Evolutionary conservation across 2,888 invertebrate species (phyloP).

Genomic region (Anorthoa munda): DNA sequence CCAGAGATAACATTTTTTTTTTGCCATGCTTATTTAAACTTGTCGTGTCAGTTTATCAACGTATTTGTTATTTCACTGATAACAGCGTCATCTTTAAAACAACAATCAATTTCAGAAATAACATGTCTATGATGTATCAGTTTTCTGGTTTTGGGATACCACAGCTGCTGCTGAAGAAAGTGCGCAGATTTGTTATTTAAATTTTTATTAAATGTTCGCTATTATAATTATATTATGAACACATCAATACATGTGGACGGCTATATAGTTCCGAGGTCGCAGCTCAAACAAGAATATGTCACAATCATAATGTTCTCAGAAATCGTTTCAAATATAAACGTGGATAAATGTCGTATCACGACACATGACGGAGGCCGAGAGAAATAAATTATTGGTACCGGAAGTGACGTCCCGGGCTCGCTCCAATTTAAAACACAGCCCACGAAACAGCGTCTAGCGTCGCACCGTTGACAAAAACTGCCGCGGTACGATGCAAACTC

Average conservation of each 20-base stretch:
- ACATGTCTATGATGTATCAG: not conserved
- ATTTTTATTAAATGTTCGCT: slow-evolving; percentile 23
- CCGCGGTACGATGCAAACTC: slow-evolving; percentile 53
- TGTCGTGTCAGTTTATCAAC: slow-evolving; percentile 50
- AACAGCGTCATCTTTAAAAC: slow-evolving; percentile 32
- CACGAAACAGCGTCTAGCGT: slow-evolving; percentile 73
- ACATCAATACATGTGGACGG: slow-evolving; percentile 57
- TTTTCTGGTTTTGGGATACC: not conserved
- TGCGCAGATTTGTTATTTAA: slow-evolving; percentile 22
- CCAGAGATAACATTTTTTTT: slow-evolving; percentile 61
- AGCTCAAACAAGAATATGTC: slow-evolving; percentile 76
- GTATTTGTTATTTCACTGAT: slow-evolving; percentile 55
- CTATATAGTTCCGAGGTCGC: slow-evolving; percentile 61
- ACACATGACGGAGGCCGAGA: slow-evolving; percentile 87
- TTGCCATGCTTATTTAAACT: slow-evolving; percentile 50
- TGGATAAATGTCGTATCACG: slow-evolving; percentile 87
- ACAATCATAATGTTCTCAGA: slow-evolving; percentile 85
- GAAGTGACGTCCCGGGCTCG: slow-evolving; percentile 89
- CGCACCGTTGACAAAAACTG: slow-evolving; percentile 67
- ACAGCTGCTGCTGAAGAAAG: slow-evolving; percentile 12
- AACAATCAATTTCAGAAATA: slow-evolving; percentile 22
- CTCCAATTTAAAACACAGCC: slow-evolving; percentile 87
- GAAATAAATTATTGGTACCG: slow-evolving; percentile 90
- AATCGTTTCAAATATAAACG: slow-evolving; percentile 86
- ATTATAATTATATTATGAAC: slow-evolving; percentile 45